phyloP scores from a whole-genome alignment of 2,888 invertebrate species.

The Axea sp. region DNA sequence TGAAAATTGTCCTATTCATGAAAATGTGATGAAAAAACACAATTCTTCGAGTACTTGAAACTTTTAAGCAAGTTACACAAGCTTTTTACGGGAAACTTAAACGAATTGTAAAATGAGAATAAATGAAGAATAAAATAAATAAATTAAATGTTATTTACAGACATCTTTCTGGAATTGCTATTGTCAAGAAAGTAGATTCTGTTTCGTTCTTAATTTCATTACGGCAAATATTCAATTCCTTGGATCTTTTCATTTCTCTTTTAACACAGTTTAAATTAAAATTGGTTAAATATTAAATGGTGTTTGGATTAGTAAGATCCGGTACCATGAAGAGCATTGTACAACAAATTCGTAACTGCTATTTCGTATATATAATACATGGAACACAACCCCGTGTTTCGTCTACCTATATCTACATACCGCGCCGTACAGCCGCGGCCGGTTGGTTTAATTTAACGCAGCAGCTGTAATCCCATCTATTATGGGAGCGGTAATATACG shows the following conservation, averaged over 20 bases:
- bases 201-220: not conserved
- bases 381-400: constrained; percentile 68
- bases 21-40: constrained; percentile 38
- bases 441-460: constrained; percentile 80
- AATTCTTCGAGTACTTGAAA: constrained; percentile 48
- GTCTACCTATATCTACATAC: constrained; percentile 73
- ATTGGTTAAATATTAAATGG: constrained; percentile 57
- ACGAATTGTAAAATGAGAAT: not conserved
- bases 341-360: constrained; percentile 47
- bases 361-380: constrained; percentile 65
- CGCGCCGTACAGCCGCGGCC: constrained; percentile 74
- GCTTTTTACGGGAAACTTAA: constrained; percentile 21
- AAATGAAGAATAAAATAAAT: no score
- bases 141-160: no score
- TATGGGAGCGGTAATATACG: constrained; percentile 79
- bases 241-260: no score
- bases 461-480: constrained; percentile 80
- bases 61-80: constrained; percentile 42
- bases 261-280: no score
- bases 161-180: no score
- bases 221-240: constrained; percentile 29
- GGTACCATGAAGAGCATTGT: constrained; percentile 49
- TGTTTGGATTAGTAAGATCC: constrained; percentile 59
- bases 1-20: constrained; percentile 60
- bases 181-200: not conserved